Conservation (phyloP, 1,140 invertebrate genomes). For the Euwallacea similis region DNA sequence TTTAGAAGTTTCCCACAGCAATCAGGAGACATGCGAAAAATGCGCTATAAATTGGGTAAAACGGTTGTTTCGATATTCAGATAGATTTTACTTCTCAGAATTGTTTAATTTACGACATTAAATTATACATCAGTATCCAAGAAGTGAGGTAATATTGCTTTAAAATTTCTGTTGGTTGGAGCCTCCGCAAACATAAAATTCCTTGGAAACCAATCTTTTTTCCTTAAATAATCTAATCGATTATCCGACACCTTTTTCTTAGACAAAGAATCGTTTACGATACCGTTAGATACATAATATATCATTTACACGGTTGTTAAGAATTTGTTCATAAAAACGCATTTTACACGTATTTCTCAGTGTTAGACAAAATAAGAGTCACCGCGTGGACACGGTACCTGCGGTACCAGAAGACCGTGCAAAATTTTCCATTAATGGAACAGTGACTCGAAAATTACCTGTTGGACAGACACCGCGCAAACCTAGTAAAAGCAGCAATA, state of each 20-base stretch:
- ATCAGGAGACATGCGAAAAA: too few relatives aligned
- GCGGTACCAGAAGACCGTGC: slow-evolving; percentile 4
- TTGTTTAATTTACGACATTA: too few relatives aligned
- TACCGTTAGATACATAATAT: slow-evolving; percentile 12
- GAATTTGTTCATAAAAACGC: slow-evolving; percentile 6
- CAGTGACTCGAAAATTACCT: too few relatives aligned
- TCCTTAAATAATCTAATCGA: not conserved
- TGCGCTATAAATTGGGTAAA: too few relatives aligned
- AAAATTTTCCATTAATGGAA: slow-evolving; percentile 2
- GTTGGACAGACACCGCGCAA: too few relatives aligned
- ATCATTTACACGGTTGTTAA: slow-evolving; percentile 15
- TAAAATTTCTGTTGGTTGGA: too few relatives aligned
- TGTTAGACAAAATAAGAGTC: slow-evolving; percentile 1
- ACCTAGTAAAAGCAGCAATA: too few relatives aligned
- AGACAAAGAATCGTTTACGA: not conserved
- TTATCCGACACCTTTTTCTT: not conserved
- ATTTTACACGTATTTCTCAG: not conserved
- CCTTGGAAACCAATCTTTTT: not conserved
- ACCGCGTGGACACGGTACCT: slow-evolving; percentile 1
- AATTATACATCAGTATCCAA: too few relatives aligned
- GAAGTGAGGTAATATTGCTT: too few relatives aligned
- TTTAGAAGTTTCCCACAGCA: too few relatives aligned
- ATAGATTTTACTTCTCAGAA: too few relatives aligned
- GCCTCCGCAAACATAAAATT: not conserved
- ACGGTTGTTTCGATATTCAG: too few relatives aligned